Evolutionary conservation across 37 sponge, comb jelly and placozoan species (phyloP), one percentile per base, ranked within the genome.

Genomic region (Eunapius fragilis): DNA sequence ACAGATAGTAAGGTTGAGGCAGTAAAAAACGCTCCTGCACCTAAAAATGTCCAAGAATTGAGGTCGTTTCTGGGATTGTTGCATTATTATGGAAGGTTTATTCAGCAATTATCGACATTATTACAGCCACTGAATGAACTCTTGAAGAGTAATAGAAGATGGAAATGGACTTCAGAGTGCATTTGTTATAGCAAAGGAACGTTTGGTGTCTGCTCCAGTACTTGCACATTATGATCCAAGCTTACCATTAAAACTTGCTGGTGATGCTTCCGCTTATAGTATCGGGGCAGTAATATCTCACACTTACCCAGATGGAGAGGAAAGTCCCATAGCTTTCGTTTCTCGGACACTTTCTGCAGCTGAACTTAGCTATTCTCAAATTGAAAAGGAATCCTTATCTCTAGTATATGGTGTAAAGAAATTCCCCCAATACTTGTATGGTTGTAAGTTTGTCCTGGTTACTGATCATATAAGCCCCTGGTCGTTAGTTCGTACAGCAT

Each of bases 271-370:
- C n/a, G 36, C 82, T 33, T 91, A 86, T 91, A 83, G 91, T 2
- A 67, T 91, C 6, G 84, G 91, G 24, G 91, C 87, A 7, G 79
- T 86, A 10, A 81, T 91, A 33, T 86, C 87, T 17, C 91, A 86
- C 70, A 74, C 50, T 24, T 68, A 87, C 68, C 83, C 72, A 25
- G 78, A 87, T 75, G 91, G 87, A 12, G 13, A 34, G 25, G 91
- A 86, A 58, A 0, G 70, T 17, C 87, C 86, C 25, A 85, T 85
- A 32, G 80, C 86, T 13, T 85, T 80, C 67, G 85, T 80, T 5
- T 90, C 91, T 25, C 36, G 81, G 41, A 19, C 75, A 74, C 75
- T 74, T 22, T 31, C 32, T 25, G 14, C 41, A 23, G 41, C 27
- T 23, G 78, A 78, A 78, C 36, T 69, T 7, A 89, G 78, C 22